Evolutionary conservation across 2,113 vertebrate genomes (phyloP).

Genomic region (Apteryx mantelli): DNA sequence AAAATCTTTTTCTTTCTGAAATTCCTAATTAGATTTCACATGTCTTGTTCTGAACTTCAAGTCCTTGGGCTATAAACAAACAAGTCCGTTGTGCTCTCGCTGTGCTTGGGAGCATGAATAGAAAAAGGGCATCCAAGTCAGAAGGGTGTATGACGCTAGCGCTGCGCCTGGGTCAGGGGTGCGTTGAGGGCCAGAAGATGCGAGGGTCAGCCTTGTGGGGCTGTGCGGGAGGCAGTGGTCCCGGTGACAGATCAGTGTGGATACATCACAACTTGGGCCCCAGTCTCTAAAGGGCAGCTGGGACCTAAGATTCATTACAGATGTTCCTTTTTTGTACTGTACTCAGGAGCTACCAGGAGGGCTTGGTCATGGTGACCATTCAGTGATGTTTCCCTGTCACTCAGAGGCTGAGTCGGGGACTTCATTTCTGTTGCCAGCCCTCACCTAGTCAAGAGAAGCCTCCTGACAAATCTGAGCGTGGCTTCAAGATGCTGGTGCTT

Average conservation of each 20-base stretch:
- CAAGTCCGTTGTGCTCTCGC: conserved; percentile 35
- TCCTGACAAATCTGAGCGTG: background rate
- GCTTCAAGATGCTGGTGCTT: background rate
- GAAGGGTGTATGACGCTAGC: background rate
- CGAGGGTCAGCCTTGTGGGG: background rate
- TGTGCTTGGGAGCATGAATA: background rate
- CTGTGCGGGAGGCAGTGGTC: background rate
- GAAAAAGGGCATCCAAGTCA: conserved; percentile 24
- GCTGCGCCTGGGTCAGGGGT: background rate
- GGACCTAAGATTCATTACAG: background rate
- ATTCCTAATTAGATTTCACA: conserved; percentile 47
- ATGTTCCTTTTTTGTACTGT: background rate
- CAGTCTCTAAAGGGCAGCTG: background rate
- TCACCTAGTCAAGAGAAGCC: background rate
- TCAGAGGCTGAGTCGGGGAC: background rate
- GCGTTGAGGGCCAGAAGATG: background rate
- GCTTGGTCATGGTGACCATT: background rate
- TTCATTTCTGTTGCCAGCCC: background rate
- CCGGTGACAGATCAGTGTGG: background rate
- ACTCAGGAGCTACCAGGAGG: background rate
- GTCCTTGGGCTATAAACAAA: conserved; percentile 27
- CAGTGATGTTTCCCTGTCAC: background rate
- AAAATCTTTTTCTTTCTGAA: background rate
- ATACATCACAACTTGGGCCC: background rate
- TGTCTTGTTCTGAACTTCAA: conserved; percentile 31